phyloP scores from a whole-genome alignment of 2,797 vertebrate species.

The Apogon hyalosoma region DNA sequence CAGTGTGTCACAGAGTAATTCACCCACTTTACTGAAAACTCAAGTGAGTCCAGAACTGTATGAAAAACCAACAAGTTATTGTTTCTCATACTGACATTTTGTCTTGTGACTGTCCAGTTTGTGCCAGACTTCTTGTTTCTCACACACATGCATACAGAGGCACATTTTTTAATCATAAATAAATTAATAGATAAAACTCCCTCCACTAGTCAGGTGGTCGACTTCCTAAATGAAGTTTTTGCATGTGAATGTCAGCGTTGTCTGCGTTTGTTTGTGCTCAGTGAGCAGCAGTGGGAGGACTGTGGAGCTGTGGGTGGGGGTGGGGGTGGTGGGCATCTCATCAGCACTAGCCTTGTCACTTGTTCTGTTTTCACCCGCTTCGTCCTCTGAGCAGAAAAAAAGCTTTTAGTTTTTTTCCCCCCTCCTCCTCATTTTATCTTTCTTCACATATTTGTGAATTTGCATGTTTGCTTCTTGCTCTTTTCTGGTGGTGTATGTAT shows the following conservation, averaged over 20 bases:
- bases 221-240: conserved; percentile 43
- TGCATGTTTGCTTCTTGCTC: conserved; percentile 81
- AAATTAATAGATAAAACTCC: conserved; percentile 18
- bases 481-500: conserved; percentile 80
- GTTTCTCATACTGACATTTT: not conserved
- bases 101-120: conserved; percentile 26
- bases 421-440: conserved; percentile 68
- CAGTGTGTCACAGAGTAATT: too few relatives aligned
- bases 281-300: not conserved
- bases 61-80: too few relatives aligned
- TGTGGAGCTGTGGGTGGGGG: not conserved
- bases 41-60: too few relatives aligned
- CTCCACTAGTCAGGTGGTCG: conserved; percentile 34
- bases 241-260: conserved; percentile 56
- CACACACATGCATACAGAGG: conserved; percentile 2
- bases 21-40: too few relatives aligned
- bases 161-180: conserved; percentile 19
- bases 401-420: conserved; percentile 32
- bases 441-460: conserved; percentile 81
- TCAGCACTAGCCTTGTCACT: conserved; percentile 57
- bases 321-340: conserved; percentile 32
- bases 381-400: conserved; percentile 60
- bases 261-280: conserved; percentile 49
- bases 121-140: conserved; percentile 10
- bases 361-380: conserved; percentile 60